Base-by-base conservation (phyloP, 2,113 vertebrate species). In the Heterocephalus glaber region DNA sequence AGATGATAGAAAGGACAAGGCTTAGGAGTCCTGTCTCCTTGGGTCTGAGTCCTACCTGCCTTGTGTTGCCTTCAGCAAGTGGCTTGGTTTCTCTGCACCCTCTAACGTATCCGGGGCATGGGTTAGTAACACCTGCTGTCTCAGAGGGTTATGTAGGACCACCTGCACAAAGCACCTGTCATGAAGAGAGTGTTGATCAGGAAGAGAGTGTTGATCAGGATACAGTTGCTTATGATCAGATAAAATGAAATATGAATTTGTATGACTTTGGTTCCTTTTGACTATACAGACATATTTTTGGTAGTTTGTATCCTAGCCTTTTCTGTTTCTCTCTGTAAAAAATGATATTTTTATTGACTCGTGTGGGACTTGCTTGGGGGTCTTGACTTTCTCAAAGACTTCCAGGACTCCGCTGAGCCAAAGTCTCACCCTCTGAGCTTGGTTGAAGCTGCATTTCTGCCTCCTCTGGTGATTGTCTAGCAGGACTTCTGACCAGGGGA, bases 51-150 rank as follows among this genome's bases (percentile, higher is more conserved):
- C 33, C 70, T 66, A 66, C 72, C 58, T 83, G 7, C 0, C 3
- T 66, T 33, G 7, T 44, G 6, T 38, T 93, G n/a, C n/a, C 33
- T 86, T 92, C 44, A 72, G 68, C 0, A 63, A 49, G 68, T 54
- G 16, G 4, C 20, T 85, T 85, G 35, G 8, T 85, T 96, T 89
- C 16, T 95, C 20, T 90, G 4, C 41, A 26, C 61, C 91, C 47
- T 87, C 3, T 92, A 80, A 89, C 96, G 93, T 89, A n/a, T 72
- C 30, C 65, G 16, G 76, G 82, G 82, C 81, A 24, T 38, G 20
- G 28, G 74, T 60, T 47, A 44, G 54, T 52, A 84, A 74, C 49
- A 70, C 28, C 12, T 83, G 6, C 11, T 84, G 7, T 77, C 11
- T 94, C 44, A 5, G 20, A 63, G 22, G 13, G 35, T 56, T 68